Evolutionary conservation across 1,140 invertebrate genomes (phyloP).

Genomic region (Philaenus spumarius): DNA sequence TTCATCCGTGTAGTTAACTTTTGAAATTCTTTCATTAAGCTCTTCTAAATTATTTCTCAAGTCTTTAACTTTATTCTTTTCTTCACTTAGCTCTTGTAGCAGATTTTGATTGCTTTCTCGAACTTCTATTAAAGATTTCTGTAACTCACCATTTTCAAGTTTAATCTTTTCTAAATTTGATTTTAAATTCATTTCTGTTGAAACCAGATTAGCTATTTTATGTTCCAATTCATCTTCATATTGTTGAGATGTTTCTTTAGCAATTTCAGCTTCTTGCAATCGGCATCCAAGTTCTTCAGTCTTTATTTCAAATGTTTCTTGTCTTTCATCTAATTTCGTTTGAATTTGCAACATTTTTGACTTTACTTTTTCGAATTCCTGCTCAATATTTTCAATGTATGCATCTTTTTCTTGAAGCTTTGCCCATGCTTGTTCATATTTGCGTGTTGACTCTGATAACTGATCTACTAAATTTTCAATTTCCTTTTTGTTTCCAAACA

Average conservation of each 20-base stretch:
- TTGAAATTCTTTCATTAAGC: not conserved
- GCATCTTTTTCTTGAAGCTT: constrained; percentile 65
- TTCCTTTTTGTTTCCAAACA: constrained; percentile 21
- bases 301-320: constrained; percentile 46
- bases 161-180: not conserved
- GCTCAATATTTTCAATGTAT: constrained; percentile 62
- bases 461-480: constrained; percentile 22
- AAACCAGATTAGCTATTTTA: constrained; percentile 44
- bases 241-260: constrained; percentile 15
- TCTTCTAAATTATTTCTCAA: constrained; percentile 4
- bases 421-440: constrained; percentile 38
- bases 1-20: constrained; percentile 1
- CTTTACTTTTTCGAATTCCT: constrained; percentile 55
- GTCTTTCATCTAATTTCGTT: constrained; percentile 46
- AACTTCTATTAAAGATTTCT: constrained; percentile 48
- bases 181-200: constrained; percentile 37
- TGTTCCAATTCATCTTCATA: constrained; percentile 41
- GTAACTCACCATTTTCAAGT: constrained; percentile 31
- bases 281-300: constrained; percentile 40
- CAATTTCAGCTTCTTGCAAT: constrained; percentile 20
- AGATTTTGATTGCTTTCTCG: constrained; percentile 28
- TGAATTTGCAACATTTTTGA: constrained; percentile 50
- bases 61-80: not conserved
- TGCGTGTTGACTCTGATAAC: constrained; percentile 21
- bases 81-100: not conserved